Evolutionary conservation across 2,888 invertebrate genomes (phyloP), one percentile per base, ranked within the genome.

Genomic region (Cosmia trapezina): DNA sequence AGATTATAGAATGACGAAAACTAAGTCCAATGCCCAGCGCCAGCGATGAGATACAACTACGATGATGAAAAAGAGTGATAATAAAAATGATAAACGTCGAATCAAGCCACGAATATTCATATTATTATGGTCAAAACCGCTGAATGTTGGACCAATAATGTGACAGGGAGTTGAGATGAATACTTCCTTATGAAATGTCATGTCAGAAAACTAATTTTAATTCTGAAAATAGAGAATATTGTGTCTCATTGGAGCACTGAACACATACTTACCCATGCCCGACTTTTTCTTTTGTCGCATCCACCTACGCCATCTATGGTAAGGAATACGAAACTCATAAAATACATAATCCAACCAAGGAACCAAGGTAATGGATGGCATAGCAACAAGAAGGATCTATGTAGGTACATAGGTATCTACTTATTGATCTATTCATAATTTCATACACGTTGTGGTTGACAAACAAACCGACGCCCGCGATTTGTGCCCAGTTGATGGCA

Each of bases 291-390:
- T 54, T 45, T 5, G 1, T 22, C 14, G 4, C 19, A 2, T 19
- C 6, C 28, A 43, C 17, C 12, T 4, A 4, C 54, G 47, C 68
- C 68, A 67, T 68, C 68, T 47, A 28, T 68, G 47, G n/a, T 14
- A 37, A 22, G 1, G 11, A 47, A 67, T 56, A 14, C 11, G 11
- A n/a, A 47, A 47, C 47, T 28, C 12, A 12, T 4, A 8, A 45
- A 37, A 6, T 6, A 33, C 17, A 14, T 14, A 19, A 28, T 43
- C 51, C 28, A 47, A 9, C 28, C 37, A 66, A 61, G 45, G 7
- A 47, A 9, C 28, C 37, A 66, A 61, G 45, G 7, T 45, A 17
- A 49, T 14, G 22, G n/a, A 41, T 51, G 9, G 17, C 43, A 5
- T 65, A 51, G 41, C 14, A 62, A 68, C 22, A 41, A n/a, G n/a